These are phyloP conservation scores for Lasioglossum villosulum DNA, from an alignment of 2,888 invertebrate genomes.

Conservation along the genomic window DNA sequence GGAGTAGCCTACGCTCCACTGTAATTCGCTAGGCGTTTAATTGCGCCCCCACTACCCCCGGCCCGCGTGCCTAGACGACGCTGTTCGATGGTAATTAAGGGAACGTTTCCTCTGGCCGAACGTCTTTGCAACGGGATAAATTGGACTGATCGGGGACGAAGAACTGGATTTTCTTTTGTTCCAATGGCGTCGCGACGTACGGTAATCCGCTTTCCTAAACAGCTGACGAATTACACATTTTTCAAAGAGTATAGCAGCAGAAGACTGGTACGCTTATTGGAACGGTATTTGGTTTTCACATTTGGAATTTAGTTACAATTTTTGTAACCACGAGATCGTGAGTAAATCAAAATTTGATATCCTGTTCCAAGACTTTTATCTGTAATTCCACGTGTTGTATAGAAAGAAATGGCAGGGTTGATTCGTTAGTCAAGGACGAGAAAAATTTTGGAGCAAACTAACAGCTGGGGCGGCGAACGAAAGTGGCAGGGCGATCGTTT, in stretches of 20 bases:
- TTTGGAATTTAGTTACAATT: no score
- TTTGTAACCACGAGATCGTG: no score
- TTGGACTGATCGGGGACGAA: neutral
- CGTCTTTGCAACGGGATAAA: neutral
- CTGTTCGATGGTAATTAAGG: constrained; percentile 47
- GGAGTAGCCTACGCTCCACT: constrained; percentile 39
- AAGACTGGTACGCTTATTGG: no score
- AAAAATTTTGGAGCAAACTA: neutral
- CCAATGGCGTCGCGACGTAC: neutral
- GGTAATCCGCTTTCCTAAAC: neutral
- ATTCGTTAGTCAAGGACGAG: neutral
- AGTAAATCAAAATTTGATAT: no score
- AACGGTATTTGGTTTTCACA: no score
- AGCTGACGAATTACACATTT: no score
- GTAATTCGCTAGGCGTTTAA: constrained; percentile 53
- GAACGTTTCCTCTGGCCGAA: neutral
- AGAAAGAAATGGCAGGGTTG: neutral
- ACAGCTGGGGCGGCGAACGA: neutral
- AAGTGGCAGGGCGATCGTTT: neutral
- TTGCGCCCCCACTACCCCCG: constrained; percentile 30
- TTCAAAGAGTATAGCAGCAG: neutral
- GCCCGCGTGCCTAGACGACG: constrained; percentile 18
- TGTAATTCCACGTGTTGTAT: neutral
- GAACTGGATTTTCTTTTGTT: neutral
- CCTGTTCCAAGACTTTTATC: no score